Base-by-base conservation (phyloP, 1,140 invertebrate genomes). In the Drosophila elegans region DNA sequence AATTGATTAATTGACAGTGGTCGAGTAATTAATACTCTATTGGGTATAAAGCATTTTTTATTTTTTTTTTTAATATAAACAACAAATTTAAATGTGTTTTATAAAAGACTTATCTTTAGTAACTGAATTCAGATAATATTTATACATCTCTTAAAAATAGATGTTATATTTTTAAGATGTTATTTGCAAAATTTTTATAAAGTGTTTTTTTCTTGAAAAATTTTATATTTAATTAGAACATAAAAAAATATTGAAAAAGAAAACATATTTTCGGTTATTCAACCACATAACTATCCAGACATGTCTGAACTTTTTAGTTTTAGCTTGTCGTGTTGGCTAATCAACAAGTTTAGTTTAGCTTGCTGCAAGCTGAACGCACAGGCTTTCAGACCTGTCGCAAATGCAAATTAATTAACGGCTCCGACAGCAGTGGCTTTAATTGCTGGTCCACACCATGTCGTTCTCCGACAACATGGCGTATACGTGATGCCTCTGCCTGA, bases 341-440 rank as follows among this genome's bases (percentile, higher is more conserved):
- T 86, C 82, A 88, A 86, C 82, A 86, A 82, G 82, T 88, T 82
- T 9, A 52, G 46, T 11, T 52, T 66, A 44, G 38, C 52, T 34
- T 34, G 48, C 39, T 55, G 41, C 52, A 42, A 49, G 48, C 67
- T 73, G 38, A 34, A 27, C 49, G 29, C 39, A 29, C 27, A 61
- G 38, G 36, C 38, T 52, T 61, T 51, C 68, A 46, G 74, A 55
- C 62, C 71, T 54, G 71, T 41, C 77, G 67, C 68, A 78, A 80
- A 89, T 88, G 84, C 85, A 89, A 89, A 89, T 89, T 89, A 89
- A 89, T 89, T 89, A 89, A 79, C 64, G 69, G 61, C 77, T 69
- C 64, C 59, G 63, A 56, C 63, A 56, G 76, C 49, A 55, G 74
- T 54, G 66, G 84, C 72, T 89, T 88, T 89, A 88, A 88, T 88